Conservation (phyloP, 2,797 vertebrate genomes). For the Brotula barbata region DNA sequence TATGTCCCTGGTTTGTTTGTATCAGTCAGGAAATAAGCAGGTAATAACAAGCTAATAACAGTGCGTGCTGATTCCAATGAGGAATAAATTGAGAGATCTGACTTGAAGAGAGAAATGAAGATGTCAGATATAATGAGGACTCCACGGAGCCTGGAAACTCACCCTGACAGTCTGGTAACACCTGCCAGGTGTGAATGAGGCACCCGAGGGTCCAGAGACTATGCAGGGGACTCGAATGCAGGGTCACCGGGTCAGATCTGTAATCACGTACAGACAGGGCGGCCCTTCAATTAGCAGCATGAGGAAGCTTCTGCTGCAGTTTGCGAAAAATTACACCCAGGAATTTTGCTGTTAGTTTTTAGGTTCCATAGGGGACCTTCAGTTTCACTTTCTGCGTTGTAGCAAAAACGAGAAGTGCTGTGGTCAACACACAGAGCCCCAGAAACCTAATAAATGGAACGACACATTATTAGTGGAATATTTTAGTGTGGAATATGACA, state of each 20-base stretch:
- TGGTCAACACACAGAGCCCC: conserved; percentile 41
- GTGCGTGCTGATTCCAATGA: conserved; percentile 45
- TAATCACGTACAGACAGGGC: conserved; percentile 42
- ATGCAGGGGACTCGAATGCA: conserved; percentile 35
- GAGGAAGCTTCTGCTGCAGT: conserved; percentile 40
- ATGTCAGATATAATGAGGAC: conserved; percentile 63
- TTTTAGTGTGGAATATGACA: conserved; percentile 34
- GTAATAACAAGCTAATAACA: conserved; percentile 7
- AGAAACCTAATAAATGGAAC: conserved; percentile 38
- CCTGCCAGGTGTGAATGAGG: conserved; percentile 39
- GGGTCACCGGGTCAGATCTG: conserved; percentile 48
- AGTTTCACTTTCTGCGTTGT: conserved; percentile 50
- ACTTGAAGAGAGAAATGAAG: conserved; percentile 25
- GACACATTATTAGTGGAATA: conserved; percentile 45
- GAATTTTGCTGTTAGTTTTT: conserved; percentile 40
- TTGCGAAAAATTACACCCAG: conserved; percentile 32
- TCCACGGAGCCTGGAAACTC: conserved; percentile 47
- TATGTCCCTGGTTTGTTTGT: conserved; percentile 9
- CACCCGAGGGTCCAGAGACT: conserved; percentile 31
- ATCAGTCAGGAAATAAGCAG: conserved; percentile 28
- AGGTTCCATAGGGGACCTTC: conserved; percentile 29
- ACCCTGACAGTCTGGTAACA: conserved; percentile 43
- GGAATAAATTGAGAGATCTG: conserved; percentile 25
- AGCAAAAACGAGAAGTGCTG: conserved; percentile 60
- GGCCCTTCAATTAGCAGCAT: conserved; percentile 46